Conservation (phyloP, 35 echinoderm and acorn worm genomes). For the Apostichopus japonicus region DNA sequence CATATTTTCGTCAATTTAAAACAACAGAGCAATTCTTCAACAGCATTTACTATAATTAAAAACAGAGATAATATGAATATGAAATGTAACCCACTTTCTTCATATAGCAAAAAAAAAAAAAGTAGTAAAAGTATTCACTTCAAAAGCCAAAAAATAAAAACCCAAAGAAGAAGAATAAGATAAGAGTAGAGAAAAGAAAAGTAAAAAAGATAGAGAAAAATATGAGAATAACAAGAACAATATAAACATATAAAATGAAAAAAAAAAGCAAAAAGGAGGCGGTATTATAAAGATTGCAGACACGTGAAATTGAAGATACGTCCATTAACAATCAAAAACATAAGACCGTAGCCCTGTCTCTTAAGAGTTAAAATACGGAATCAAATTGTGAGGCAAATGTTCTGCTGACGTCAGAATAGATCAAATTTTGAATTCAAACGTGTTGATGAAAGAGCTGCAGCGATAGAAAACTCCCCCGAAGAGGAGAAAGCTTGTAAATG, state of each 20-base stretch:
- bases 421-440: conserved; percentile 5
- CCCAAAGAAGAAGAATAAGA: neutral
- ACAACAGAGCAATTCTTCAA: too few species aligned
- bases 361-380: neutral
- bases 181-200: neutral
- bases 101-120: neutral
- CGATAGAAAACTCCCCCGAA: neutral
- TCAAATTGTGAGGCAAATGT: neutral
- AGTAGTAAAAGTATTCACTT: neutral
- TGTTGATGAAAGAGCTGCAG: neutral
- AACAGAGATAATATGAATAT: too few species aligned
- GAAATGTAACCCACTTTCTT: too few species aligned
- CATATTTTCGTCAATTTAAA: too few species aligned
- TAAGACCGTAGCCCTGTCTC: neutral
- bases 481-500: neutral
- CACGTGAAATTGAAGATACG: neutral
- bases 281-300: neutral
- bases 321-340: neutral
- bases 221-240: neutral
- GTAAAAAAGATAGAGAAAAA: neutral
- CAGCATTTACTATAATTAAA: too few species aligned
- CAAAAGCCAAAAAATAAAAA: neutral
- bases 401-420: neutral
- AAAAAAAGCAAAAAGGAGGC: neutral
- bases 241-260: neutral